Conservation (phyloP, 2,888 invertebrate species). For the Monopis laevigella region DNA sequence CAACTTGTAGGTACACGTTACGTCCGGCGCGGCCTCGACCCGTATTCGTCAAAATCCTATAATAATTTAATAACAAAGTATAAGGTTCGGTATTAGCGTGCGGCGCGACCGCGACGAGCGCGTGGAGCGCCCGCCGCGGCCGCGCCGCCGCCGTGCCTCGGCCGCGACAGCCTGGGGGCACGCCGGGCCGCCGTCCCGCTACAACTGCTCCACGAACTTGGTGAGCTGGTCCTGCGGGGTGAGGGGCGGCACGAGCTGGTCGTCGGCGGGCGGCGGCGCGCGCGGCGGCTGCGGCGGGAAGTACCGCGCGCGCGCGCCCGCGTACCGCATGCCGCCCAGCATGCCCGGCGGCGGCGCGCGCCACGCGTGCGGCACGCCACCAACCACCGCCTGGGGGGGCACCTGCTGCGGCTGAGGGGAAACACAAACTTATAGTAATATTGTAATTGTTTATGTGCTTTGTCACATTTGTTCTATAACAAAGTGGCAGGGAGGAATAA, state of each 20-base stretch:
- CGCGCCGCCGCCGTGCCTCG: too few species aligned
- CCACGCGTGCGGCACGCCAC: conserved; percentile 63
- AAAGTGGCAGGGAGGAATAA: too few species aligned
- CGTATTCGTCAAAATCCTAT: too few species aligned
- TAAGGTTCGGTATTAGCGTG: too few species aligned
- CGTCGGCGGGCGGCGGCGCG: conserved; percentile 68
- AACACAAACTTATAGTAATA: too few species aligned
- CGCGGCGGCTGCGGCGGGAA: conserved; percentile 73
- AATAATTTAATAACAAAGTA: too few species aligned
- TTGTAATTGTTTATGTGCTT: too few species aligned
- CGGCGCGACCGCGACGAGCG: conserved; percentile 24
- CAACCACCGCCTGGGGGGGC: conserved; percentile 29
- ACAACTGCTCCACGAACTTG: conserved; percentile 95
- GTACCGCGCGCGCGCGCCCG: conserved; percentile 70
- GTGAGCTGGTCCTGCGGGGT: conserved; percentile 95
- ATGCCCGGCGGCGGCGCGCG: conserved; percentile 56
- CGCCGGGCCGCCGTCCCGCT: conserved; percentile 64
- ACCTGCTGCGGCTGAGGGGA: conserved; percentile 72
- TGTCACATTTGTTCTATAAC: too few species aligned
- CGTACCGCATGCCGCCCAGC: conserved; percentile 55
- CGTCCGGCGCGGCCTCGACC: too few species aligned
- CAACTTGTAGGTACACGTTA: too few species aligned
- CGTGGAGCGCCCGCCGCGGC: conserved; percentile 25
- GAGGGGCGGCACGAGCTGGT: conserved; percentile 76
- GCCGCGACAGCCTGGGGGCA: conserved; percentile 36